These are phyloP conservation scores for Notoglanidium macrostoma DNA, from an alignment of 2,797 vertebrate species.

Conservation along the genomic window DNA sequence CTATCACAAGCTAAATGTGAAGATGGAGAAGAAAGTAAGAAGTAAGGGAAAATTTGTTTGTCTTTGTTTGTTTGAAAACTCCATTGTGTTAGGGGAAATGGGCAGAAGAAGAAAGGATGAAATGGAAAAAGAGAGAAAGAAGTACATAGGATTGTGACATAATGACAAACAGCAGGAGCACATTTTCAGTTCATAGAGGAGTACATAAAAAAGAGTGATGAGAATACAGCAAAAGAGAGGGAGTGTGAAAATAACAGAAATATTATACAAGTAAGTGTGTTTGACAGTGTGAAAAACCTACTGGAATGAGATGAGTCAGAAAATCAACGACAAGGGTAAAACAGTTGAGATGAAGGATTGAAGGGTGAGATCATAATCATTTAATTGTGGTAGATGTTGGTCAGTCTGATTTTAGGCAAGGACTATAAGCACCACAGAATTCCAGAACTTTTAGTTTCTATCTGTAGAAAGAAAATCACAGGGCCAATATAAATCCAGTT, in stretches of 20 bases:
- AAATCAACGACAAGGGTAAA: conserved; percentile 29
- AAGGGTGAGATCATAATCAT: conserved; percentile 75
- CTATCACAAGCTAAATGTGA: neutral
- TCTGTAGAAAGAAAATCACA: neutral
- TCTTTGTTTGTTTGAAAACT: conserved; percentile 21
- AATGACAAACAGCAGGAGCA: conserved; percentile 71
- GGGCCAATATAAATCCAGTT: neutral
- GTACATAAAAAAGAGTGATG: conserved; percentile 47
- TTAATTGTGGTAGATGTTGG: conserved; percentile 76
- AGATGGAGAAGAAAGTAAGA: conserved; percentile 45
- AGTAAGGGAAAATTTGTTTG: conserved; percentile 24
- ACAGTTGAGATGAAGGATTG: conserved; percentile 53
- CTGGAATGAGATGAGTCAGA: conserved; percentile 37
- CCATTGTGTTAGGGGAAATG: conserved; percentile 47
- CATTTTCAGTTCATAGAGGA: conserved; percentile 64
- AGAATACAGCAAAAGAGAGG: conserved; percentile 28
- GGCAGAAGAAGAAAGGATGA: conserved; percentile 37
- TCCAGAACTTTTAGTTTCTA: neutral
- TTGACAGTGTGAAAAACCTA: conserved; percentile 23
- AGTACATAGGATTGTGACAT: conserved; percentile 70
- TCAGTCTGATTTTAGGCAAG: conserved; percentile 62
- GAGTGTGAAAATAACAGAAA: neutral
- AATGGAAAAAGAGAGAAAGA: conserved; percentile 29
- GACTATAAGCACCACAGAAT: conserved; percentile 26
- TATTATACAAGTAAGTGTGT: conserved; percentile 19